Percentiles rank a stretch among this genome's conserved stretches.
Evolutionary conservation across 2,888 invertebrate species (phyloP).

Genomic region (Hermaeophaga mercurialis): DNA sequence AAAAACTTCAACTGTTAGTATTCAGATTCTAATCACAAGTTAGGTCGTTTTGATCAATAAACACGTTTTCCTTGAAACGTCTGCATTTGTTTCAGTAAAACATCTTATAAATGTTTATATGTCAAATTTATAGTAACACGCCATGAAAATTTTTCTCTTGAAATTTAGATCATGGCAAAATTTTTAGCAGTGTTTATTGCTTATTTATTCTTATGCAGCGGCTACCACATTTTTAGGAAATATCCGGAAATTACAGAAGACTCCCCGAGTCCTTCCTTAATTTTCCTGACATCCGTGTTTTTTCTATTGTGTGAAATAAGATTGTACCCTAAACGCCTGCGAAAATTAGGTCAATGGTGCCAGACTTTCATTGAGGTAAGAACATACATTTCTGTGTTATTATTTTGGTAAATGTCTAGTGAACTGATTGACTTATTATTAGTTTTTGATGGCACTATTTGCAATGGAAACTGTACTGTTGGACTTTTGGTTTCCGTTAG

Average conservation of each 20-base stretch:
- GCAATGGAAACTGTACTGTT: constrained; percentile 50
- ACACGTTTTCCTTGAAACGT: too few species aligned
- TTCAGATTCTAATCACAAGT: too few species aligned
- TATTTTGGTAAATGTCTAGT: constrained; percentile 8
- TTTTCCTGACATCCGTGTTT: constrained; percentile 47
- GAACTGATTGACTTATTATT: too few species aligned
- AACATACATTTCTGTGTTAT: background rate
- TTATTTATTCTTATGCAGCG: constrained; percentile 45
- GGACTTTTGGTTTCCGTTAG: constrained; percentile 54
- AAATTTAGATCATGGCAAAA: constrained; percentile 51
- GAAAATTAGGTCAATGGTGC: constrained; percentile 43
- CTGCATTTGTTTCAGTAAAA: too few species aligned
- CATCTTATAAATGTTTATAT: too few species aligned
- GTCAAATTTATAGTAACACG: too few species aligned
- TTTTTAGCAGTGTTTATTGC: constrained; percentile 48
- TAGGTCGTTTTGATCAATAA: too few species aligned
- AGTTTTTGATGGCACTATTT: constrained; percentile 49
- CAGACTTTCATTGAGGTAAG: constrained; percentile 46
- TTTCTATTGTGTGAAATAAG: constrained; percentile 48
- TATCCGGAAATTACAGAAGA: constrained; percentile 39
- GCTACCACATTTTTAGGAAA: constrained; percentile 48
- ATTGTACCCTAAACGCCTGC: constrained; percentile 46
- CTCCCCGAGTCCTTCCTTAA: constrained; percentile 45
- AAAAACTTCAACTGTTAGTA: too few species aligned
- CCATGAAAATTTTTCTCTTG: too few species aligned